phyloP scores from a whole-genome alignment of 37 sponge, comb jelly and placozoan species.

The Aplysina aerophoba region DNA sequence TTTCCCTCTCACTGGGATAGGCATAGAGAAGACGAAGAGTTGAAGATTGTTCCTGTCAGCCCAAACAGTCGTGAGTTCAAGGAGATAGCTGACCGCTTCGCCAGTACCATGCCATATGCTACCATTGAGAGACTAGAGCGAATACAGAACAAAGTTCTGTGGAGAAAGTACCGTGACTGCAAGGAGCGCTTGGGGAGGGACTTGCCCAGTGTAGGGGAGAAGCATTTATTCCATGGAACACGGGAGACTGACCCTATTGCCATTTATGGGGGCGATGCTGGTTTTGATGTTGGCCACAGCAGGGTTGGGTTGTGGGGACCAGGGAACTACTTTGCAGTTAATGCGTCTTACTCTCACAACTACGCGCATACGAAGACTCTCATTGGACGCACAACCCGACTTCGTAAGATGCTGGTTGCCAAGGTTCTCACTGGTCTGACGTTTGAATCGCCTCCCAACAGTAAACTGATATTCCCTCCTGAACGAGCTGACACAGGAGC shows the following conservation, averaged over 20 bases:
- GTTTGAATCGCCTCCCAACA: constrained; percentile 24
- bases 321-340: constrained; percentile 79
- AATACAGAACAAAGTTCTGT: constrained; percentile 65
- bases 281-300: constrained; percentile 68
- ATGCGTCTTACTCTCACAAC: constrained; percentile 61
- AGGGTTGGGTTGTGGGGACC: constrained; percentile 64
- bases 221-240: constrained; percentile 68
- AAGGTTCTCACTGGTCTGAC: constrained; percentile 59
- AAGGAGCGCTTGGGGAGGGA: constrained; percentile 26
- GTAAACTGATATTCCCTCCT: constrained; percentile 40
- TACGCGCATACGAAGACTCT: constrained; percentile 36
- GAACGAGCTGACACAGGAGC: background rate
- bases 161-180: constrained; percentile 50
- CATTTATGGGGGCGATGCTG: constrained; percentile 56
- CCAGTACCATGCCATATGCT: constrained; percentile 31
- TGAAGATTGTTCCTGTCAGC: constrained; percentile 1
- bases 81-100: constrained; percentile 22
- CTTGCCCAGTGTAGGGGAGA: constrained; percentile 15
- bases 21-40: constrained; percentile 30
- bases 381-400: background rate
- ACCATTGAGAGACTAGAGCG: constrained; percentile 44
- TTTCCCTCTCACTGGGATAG: constrained; percentile 53
- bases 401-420: constrained; percentile 54
- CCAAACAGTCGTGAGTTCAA: constrained; percentile 33
- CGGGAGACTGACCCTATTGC: constrained; percentile 32